Evolutionary conservation across 2,888 invertebrate species (phyloP), one percentile per base, ranked within the genome.

Genomic region (Leucozona laternaria): DNA sequence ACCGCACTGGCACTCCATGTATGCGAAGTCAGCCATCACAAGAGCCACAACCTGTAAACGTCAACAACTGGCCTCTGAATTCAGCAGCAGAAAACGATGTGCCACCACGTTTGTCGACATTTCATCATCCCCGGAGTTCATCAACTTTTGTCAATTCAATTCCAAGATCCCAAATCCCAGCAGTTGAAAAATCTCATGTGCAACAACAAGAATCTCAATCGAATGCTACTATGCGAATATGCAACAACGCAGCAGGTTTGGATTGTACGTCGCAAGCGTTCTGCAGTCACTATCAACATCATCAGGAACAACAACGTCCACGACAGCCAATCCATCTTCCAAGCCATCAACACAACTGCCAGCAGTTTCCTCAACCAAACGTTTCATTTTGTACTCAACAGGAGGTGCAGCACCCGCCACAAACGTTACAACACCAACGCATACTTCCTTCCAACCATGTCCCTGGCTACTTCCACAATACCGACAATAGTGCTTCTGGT

Each of bases 111-210:
- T 83, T 88, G 10, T 70, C 88, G 8, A 71, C 70, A 28, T 75
- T 88, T 6, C 87, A 88, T 43, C 78, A 88, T 43, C 78, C 82
- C 6, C 84, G 78, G 2, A 82, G 79, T 48, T 85, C 88, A 0
- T 82, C 87, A 15, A 79, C 71, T n/a, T 25, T 76, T 2, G 68
- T 88, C 43, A 83, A 88, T n/a, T 80, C 82, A 2, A 89, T 89
- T 4, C 88, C 89, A 86, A 90, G 89, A 2, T 89, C 89, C 0
- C 89, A 89, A 0, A 88, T 83, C 88, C 89, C 89, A 8, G 75
- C 87, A 2, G 28, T 88, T 1, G 89, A 88, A 1, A 89, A 88
- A 70, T 88, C 64, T n/a, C 31, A 71, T 37, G 22, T 66, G 31
- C 50, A 43, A 31, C 85, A 81, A 62, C 79, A 87, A 22, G 73